Evolutionary conservation across 2,113 vertebrate species (phyloP).

Genomic region (Nerophis lumbriciformis): DNA sequence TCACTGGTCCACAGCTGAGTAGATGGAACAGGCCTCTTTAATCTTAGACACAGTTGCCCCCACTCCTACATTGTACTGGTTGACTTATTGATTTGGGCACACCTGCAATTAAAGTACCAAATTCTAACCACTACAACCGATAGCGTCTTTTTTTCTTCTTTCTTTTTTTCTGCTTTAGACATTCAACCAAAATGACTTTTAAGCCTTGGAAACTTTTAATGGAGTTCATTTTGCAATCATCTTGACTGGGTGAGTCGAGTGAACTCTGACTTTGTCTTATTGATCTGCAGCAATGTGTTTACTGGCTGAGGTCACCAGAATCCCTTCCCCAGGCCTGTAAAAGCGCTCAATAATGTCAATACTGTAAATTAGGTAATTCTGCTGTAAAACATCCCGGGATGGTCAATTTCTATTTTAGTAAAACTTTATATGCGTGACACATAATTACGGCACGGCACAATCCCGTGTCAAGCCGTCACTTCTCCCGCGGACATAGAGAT

Average conservation of each 20-base stretch:
- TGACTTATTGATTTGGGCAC: slow-evolving; percentile 37
- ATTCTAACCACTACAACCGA: slow-evolving; percentile 53
- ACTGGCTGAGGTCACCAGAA: slow-evolving; percentile 68
- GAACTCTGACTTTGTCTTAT: slow-evolving; percentile 72
- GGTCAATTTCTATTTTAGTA: slow-evolving; percentile 66
- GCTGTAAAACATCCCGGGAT: slow-evolving; percentile 69
- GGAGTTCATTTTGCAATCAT: slow-evolving; percentile 65
- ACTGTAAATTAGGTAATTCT: slow-evolving; percentile 75
- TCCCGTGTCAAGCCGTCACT: slow-evolving; percentile 54
- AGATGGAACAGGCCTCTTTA: slow-evolving; percentile 34
- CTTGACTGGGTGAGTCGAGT: slow-evolving; percentile 53
- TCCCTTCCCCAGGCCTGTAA: slow-evolving; percentile 43
- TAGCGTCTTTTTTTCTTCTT: slow-evolving; percentile 26
- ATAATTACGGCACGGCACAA: slow-evolving; percentile 54
- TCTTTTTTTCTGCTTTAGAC: slow-evolving; percentile 30
- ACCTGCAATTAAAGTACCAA: slow-evolving; percentile 56
- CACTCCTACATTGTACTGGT: slow-evolving; percentile 2
- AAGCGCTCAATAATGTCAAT: slow-evolving; percentile 73
- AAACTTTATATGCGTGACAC: slow-evolving; percentile 67
- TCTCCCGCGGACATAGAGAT: slow-evolving; percentile 31
- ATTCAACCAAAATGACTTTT: slow-evolving; percentile 65
- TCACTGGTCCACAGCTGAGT: slow-evolving; percentile 16
- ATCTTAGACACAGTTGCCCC: slow-evolving; percentile 37
- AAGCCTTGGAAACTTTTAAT: slow-evolving; percentile 61
- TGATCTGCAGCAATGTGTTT: slow-evolving; percentile 59